Evolutionary conservation across 92 coral and sea anemone genomes (phyloP).

Genomic region (Blastomussa wellsi): DNA sequence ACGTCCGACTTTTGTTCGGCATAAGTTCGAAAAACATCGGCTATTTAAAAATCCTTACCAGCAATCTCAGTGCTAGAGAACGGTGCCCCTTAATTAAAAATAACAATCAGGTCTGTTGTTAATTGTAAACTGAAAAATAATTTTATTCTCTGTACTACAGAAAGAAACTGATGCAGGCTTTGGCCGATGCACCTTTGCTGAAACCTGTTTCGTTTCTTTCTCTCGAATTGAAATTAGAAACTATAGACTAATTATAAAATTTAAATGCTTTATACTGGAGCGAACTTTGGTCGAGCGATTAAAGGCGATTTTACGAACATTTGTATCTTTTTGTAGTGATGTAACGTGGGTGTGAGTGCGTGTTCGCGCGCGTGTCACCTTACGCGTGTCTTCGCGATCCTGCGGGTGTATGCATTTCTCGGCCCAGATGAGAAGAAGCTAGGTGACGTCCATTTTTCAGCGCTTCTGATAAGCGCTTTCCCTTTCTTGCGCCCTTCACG

Average conservation of each 20-base stretch:
- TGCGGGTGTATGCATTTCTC: background rate
- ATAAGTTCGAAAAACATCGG: background rate
- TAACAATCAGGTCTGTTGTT: background rate
- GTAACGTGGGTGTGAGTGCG: background rate
- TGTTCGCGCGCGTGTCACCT: background rate
- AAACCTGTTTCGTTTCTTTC: constrained; percentile 1
- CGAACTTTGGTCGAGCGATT: constrained; percentile 30
- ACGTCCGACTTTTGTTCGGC: background rate
- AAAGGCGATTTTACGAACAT: constrained; percentile 31
- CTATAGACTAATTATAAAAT: background rate
- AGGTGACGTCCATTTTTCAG: no score
- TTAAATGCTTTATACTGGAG: constrained; percentile 10
- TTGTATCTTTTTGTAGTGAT: background rate
- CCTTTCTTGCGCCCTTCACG: no score
- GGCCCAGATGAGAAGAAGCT: background rate
- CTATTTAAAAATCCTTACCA: background rate
- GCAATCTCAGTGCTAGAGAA: constrained; percentile 7
- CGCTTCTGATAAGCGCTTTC: no score
- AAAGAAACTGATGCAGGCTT: background rate
- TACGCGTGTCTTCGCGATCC: background rate
- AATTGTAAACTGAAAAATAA: background rate
- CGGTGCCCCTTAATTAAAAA: background rate
- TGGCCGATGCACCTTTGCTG: background rate
- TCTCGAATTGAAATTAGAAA: background rate
- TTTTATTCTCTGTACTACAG: background rate